Conservation (phyloP, 2,113 vertebrate species). For the Plectropomus leopardus region DNA sequence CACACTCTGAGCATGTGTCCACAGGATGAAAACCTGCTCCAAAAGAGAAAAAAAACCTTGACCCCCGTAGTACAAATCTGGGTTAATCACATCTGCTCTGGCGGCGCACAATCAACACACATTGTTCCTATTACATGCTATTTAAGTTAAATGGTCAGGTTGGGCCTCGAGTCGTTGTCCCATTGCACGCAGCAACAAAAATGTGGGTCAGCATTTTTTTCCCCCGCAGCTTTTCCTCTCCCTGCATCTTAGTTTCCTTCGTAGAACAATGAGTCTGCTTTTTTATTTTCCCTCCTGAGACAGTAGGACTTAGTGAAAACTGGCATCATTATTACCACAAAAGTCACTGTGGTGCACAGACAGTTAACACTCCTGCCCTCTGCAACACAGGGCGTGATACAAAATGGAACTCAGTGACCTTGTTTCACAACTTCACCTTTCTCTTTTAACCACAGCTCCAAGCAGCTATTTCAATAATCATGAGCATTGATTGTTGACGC, state of each 20-base stretch:
- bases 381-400: conserved; percentile 27
- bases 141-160: conserved; percentile 68
- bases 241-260: conserved; percentile 70
- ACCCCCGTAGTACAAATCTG: conserved; percentile 58
- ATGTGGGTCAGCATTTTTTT: conserved; percentile 73
- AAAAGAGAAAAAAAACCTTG: conserved; percentile 25
- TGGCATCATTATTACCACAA: conserved; percentile 53
- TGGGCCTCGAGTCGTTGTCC: conserved; percentile 65
- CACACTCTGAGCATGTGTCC: conserved; percentile 46
- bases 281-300: conserved; percentile 39
- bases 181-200: conserved; percentile 66
- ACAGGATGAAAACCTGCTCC: conserved; percentile 40
- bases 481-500: conserved; percentile 40
- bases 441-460: not conserved
- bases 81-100: conserved; percentile 73
- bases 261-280: conserved; percentile 73
- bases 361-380: not conserved
- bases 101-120: conserved; percentile 72
- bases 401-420: conserved; percentile 59
- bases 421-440: not conserved
- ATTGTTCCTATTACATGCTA: conserved; percentile 74
- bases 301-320: conserved; percentile 43
- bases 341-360: conserved; percentile 12
- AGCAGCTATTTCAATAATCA: conserved; percentile 25
- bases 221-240: conserved; percentile 55